Evolutionary conservation across 92 coral and sea anemone species (phyloP).

Genomic region (Virgularia gustaviana): DNA sequence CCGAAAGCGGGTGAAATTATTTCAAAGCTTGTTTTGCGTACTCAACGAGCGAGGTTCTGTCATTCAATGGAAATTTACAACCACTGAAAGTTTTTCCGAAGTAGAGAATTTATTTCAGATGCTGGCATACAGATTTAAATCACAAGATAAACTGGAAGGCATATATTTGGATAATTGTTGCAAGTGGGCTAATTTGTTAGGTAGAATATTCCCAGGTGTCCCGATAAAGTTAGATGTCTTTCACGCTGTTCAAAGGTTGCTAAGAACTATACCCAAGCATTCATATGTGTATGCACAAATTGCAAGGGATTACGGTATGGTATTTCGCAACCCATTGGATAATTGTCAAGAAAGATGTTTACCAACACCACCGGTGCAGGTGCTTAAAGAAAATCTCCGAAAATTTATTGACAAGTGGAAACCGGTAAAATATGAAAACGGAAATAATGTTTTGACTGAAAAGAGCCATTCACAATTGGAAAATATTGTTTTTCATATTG

Average conservation of each 20-base stretch:
- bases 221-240: conserved; percentile 1
- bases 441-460: neutral
- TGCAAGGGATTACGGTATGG: conserved; percentile 3
- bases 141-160: neutral
- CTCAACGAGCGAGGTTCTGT: conserved; percentile 32
- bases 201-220: neutral
- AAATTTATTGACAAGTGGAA: conserved; percentile 8
- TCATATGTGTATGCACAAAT: neutral
- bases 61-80: conserved; percentile 33
- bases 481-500: neutral
- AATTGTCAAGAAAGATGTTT: neutral
- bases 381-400: neutral
- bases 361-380: neutral
- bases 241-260: conserved; percentile 17
- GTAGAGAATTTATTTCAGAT: conserved; percentile 9
- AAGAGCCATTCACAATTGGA: neutral
- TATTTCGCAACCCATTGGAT: conserved; percentile 4
- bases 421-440: neutral
- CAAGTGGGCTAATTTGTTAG: neutral
- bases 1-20: conserved; percentile 26
- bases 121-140: conserved; percentile 10
- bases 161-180: conserved; percentile 18
- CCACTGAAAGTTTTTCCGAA: neutral
- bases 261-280: conserved; percentile 15
- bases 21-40: conserved; percentile 20